phyloP scores from a whole-genome alignment of 2,113 vertebrate genomes.

The Donacobius atricapilla region DNA sequence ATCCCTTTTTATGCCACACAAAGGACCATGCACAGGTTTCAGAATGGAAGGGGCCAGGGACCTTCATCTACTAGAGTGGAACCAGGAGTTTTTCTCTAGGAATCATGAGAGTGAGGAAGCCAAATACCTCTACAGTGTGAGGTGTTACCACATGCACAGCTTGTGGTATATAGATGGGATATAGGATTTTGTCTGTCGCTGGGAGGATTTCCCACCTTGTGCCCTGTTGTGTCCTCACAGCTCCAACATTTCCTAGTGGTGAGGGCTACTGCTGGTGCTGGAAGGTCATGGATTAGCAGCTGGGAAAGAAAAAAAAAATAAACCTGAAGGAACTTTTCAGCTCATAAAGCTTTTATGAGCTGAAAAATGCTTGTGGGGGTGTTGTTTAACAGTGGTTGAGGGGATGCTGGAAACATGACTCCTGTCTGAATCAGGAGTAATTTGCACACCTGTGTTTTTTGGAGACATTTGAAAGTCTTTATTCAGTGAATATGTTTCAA shows the following conservation, averaged over 20 bases:
- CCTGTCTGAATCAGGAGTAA: conserved; percentile 68
- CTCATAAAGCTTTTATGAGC: conserved; percentile 75
- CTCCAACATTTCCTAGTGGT: background rate
- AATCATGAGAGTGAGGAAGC: background rate
- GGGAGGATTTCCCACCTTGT: background rate
- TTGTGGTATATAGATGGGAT: background rate
- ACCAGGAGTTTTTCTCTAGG: background rate
- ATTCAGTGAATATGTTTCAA: conserved; percentile 44
- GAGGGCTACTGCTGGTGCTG: background rate
- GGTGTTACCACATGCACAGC: background rate
- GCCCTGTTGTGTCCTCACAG: background rate
- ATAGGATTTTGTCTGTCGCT: background rate
- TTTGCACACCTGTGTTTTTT: conserved; percentile 75
- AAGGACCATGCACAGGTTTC: background rate
- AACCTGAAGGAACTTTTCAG: conserved; percentile 69
- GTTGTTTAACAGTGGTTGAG: conserved; percentile 59
- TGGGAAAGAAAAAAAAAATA: background rate
- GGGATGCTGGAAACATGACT: conserved; percentile 64
- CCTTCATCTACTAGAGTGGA: background rate
- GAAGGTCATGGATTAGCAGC: conserved; percentile 41
- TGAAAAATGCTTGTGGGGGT: conserved; percentile 67
- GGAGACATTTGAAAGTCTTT: conserved; percentile 69
- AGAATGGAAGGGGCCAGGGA: background rate
- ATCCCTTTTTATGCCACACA: background rate
- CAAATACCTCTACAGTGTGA: background rate